A percentile compares a stretch with the other conserved stretches of the same genome.
These are phyloP conservation scores for Magallana nippona DNA, from an alignment of 2,888 invertebrate species.

Conservation along the genomic window DNA sequence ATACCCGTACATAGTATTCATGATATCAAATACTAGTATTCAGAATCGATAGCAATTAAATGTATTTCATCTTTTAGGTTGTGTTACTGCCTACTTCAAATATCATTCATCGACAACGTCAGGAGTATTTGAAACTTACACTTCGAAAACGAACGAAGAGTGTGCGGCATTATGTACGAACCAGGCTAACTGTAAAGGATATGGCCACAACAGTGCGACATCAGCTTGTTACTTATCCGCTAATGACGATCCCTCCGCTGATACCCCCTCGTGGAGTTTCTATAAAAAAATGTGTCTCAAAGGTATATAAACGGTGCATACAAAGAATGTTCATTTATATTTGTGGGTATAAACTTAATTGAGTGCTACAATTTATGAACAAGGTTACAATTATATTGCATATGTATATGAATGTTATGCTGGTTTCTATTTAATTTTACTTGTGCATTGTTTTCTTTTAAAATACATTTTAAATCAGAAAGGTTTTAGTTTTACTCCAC, in stretches of 20 bases:
- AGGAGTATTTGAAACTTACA: not conserved
- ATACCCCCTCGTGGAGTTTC: not conserved
- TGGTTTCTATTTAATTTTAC: too few species aligned
- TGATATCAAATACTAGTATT: too few species aligned
- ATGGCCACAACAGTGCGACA: not conserved
- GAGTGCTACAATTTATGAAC: too few species aligned
- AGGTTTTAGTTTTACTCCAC: too few species aligned
- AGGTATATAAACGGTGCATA: not conserved
- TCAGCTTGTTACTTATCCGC: not conserved
- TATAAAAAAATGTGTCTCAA: not conserved
- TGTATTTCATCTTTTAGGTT: not conserved
- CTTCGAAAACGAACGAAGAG: not conserved
- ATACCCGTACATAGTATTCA: too few species aligned
- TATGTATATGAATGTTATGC: too few species aligned
- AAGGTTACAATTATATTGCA: too few species aligned
- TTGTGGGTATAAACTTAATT: too few species aligned
- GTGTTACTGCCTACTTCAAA: not conserved
- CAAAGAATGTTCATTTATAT: too few species aligned
- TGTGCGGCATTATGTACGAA: not conserved
- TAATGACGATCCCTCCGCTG: not conserved
- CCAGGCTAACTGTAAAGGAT: not conserved
- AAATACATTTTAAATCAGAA: too few species aligned
- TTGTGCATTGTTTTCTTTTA: too few species aligned
- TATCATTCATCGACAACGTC: not conserved
- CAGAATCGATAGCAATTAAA: too few species aligned